phyloP scores from a whole-genome alignment of 1,140 invertebrate species.

The Diuraphis noxia region DNA sequence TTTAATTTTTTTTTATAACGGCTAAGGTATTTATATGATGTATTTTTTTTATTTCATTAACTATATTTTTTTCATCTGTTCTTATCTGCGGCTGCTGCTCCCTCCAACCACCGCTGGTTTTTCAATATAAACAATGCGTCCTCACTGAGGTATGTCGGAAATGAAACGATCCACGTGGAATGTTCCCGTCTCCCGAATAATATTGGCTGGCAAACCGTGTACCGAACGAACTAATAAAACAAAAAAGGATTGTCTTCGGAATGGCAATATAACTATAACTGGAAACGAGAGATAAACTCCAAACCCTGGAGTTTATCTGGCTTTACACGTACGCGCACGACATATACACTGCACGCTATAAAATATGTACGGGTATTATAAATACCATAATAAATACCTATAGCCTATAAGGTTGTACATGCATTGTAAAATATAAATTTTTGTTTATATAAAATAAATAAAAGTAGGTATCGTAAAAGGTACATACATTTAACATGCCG shows the following conservation, averaged over 20 bases:
- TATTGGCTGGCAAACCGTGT: not conserved
- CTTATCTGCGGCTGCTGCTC: not conserved
- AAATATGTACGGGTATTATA: not conserved
- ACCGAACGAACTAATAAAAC: not conserved
- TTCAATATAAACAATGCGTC: slow-evolving; percentile 16
- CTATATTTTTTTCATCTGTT: not conserved
- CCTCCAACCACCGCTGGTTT: not conserved
- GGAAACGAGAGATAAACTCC: not conserved
- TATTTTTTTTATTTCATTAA: slow-evolving; percentile 18
- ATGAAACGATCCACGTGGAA: slow-evolving; percentile 39
- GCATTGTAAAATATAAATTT: not conserved
- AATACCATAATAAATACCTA: too few species aligned
- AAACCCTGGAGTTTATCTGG: not conserved
- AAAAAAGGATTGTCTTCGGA: slow-evolving; percentile 9
- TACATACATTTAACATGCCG: not conserved
- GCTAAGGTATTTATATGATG: not conserved
- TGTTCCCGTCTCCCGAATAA: slow-evolving; percentile 9
- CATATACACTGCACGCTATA: not conserved
- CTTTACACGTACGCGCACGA: too few species aligned
- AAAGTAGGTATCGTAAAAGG: not conserved
- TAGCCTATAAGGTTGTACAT: too few species aligned
- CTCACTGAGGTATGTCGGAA: slow-evolving; percentile 14
- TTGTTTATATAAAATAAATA: not conserved
- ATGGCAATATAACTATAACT: not conserved
- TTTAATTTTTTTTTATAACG: too few species aligned